phyloP scores from a whole-genome alignment of 2,797 vertebrate genomes.

The Liparis tanakae region DNA sequence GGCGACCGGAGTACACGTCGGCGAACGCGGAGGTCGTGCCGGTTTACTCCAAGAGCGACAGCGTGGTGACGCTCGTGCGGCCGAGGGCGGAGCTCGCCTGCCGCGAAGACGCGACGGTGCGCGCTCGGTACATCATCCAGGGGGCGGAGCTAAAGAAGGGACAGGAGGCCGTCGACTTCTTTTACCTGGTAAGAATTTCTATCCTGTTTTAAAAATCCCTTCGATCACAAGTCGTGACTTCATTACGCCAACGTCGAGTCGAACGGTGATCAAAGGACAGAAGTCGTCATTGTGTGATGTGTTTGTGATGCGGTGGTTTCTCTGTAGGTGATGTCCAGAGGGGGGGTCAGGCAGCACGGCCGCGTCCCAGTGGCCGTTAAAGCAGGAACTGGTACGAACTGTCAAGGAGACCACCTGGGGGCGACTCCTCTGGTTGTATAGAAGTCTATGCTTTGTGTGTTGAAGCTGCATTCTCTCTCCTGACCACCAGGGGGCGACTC shows the following conservation, averaged over 20 bases:
- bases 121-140: conserved; percentile 81
- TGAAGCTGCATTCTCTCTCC: too few species aligned
- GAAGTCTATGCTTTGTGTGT: too few species aligned
- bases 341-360: conserved; percentile 76
- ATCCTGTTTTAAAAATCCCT: background rate
- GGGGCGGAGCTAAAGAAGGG: conserved; percentile 69
- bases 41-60: conserved; percentile 87
- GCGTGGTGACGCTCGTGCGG: conserved; percentile 84
- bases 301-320: background rate
- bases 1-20: conserved; percentile 43
- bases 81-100: conserved; percentile 75
- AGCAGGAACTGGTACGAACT: conserved; percentile 73
- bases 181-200: conserved; percentile 80
- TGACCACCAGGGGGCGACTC: too few species aligned
- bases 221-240: background rate
- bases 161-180: conserved; percentile 77
- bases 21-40: conserved; percentile 34
- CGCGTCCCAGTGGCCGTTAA: conserved; percentile 68
- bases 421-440: too few species aligned
- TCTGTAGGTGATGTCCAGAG: conserved; percentile 87
- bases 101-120: conserved; percentile 56
- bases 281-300: background rate
- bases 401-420: too few species aligned
- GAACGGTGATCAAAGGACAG: background rate
- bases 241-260: background rate